Conservation (phyloP, 2,888 invertebrate genomes). For the Trichopria drosophilae region DNA sequence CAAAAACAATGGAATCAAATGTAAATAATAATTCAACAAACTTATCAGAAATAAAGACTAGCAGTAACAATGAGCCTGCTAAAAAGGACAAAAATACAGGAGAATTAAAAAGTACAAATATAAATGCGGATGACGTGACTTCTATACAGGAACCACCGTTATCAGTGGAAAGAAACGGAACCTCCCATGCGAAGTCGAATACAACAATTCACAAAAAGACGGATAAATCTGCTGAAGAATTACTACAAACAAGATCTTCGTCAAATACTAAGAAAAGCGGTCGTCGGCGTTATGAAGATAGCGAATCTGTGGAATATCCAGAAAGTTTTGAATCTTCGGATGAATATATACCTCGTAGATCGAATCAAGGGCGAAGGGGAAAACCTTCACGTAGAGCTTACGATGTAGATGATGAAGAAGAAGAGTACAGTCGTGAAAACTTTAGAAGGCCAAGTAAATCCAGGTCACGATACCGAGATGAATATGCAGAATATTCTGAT, state of each 20-base stretch:
- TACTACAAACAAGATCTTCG: slow-evolving; percentile 25
- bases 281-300: slow-evolving; percentile 9
- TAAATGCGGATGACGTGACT: too few relatives aligned
- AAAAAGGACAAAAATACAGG: too few relatives aligned
- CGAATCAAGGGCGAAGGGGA: slow-evolving; percentile 10
- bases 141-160: too few relatives aligned
- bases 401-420: slow-evolving; percentile 25
- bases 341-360: slow-evolving; percentile 27
- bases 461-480: slow-evolving; percentile 24
- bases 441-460: slow-evolving; percentile 20
- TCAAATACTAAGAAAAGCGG: slow-evolving; percentile 24
- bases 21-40: not conserved
- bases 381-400: slow-evolving; percentile 19
- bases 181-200: too few relatives aligned
- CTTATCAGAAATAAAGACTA: not conserved
- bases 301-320: slow-evolving; percentile 17
- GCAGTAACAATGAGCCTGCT: too few relatives aligned
- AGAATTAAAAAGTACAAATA: too few relatives aligned
- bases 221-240: slow-evolving; percentile 18
- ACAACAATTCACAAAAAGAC: slow-evolving; percentile 6
- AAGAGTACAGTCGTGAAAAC: slow-evolving; percentile 8
- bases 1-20: not conserved
- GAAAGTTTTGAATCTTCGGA: slow-evolving; percentile 4
- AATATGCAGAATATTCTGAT: slow-evolving; percentile 18
- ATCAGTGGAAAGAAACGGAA: too few relatives aligned